Conservation (phyloP, 2,113 vertebrate genomes). For the Rhadina sibilatrix region DNA sequence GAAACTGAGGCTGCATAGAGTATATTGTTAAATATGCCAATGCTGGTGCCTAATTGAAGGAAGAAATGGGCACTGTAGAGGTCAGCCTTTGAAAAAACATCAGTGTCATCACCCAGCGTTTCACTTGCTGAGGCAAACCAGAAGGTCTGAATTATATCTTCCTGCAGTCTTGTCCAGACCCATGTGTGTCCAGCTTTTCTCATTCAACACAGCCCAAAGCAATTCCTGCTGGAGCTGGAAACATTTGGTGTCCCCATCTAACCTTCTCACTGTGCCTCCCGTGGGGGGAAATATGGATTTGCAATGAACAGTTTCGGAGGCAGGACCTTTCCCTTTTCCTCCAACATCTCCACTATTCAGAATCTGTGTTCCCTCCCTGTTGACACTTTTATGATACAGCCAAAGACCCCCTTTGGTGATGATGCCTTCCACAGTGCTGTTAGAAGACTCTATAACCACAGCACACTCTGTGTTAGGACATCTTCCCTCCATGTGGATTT, state of each 20-base stretch:
- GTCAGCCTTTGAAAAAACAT: not conserved
- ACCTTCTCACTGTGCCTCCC: not conserved
- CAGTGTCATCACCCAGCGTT: not conserved
- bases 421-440: not conserved
- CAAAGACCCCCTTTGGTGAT: not conserved
- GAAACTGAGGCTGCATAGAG: not conserved
- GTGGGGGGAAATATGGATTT: not conserved
- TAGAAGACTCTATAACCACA: not conserved
- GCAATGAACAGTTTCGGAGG: not conserved
- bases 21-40: not conserved
- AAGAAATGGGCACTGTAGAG: not conserved
- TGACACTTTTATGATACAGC: not conserved
- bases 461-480: not conserved
- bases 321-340: not conserved
- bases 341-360: not conserved
- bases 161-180: not conserved
- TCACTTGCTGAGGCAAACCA: constrained; percentile 11
- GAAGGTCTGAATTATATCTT: not conserved
- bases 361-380: not conserved
- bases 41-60: not conserved
- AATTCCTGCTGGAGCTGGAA: not conserved
- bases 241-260: constrained; percentile 13
- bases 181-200: not conserved
- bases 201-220: constrained; percentile 13
- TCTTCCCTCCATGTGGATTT: not conserved